These are phyloP conservation scores for Cynopterus sphinx DNA, from an alignment of 2,797 vertebrate species.

Conservation along the genomic window DNA sequence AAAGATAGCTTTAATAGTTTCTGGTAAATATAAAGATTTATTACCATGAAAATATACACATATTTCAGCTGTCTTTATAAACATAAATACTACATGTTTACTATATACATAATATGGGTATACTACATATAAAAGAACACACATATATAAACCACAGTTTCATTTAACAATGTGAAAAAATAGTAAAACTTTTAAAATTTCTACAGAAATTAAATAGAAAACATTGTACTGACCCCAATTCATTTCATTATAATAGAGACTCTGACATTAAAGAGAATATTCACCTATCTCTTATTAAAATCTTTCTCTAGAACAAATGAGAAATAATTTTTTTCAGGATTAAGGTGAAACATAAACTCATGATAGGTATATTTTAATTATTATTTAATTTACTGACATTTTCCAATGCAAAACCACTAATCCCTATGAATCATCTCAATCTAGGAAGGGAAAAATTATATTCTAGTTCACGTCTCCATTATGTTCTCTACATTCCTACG, in stretches of 20 bases:
- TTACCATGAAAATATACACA: not conserved
- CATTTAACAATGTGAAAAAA: not conserved
- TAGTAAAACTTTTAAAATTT: constrained; percentile 6
- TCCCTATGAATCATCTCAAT: constrained; percentile 30
- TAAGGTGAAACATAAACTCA: constrained; percentile 60
- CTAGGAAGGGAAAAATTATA: constrained; percentile 20
- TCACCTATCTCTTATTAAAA: constrained; percentile 36
- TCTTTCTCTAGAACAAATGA: constrained; percentile 24
- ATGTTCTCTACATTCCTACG: not conserved
- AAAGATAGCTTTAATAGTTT: constrained; percentile 21
- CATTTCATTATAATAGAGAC: constrained; percentile 28
- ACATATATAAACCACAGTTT: not conserved
- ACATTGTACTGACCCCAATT: not conserved
- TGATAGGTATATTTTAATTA: constrained; percentile 70
- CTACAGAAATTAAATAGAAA: constrained; percentile 26
- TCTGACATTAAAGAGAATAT: constrained; percentile 38
- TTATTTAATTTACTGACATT: constrained; percentile 57
- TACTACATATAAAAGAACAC: not conserved
- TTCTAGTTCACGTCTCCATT: not conserved
- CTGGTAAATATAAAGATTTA: constrained; percentile 17
- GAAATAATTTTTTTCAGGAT: constrained; percentile 35
- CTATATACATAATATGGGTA: not conserved
- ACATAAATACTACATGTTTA: not conserved
- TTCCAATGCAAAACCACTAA: constrained; percentile 72
- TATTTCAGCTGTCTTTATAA: not conserved